These are phyloP conservation scores for Theodoxus fluviatilis DNA, from an alignment of 2,888 invertebrate genomes.

Conservation along the genomic window DNA sequence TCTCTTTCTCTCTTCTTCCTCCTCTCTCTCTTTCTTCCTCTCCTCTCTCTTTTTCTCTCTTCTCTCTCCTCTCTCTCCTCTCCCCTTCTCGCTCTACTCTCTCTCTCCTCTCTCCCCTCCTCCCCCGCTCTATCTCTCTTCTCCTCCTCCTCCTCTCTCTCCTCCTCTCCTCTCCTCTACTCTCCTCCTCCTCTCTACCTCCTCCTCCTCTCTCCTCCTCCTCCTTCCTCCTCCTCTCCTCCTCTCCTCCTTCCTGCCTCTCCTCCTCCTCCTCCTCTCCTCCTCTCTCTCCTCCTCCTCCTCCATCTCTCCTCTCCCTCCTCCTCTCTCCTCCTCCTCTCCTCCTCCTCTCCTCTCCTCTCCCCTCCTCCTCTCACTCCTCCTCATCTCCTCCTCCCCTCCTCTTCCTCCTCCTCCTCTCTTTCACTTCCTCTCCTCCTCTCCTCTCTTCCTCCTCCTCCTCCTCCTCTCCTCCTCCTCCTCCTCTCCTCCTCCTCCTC, in stretches of 20 bases:
- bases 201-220: not conserved
- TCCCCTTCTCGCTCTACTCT: too few species aligned
- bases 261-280: conserved; percentile 19
- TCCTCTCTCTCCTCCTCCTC: conserved; percentile 23
- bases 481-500: not conserved
- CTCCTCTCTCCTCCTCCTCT: conserved; percentile 23
- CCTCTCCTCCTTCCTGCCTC: not conserved
- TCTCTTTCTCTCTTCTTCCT: not conserved
- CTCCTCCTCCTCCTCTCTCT: not conserved
- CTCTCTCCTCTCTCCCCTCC: too few species aligned
- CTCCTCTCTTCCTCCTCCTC: not conserved
- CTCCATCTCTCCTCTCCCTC: conserved; percentile 31
- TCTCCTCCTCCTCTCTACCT: not conserved
- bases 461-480: not conserved
- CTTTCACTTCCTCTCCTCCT: conserved; percentile 1
- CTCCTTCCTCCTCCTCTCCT: not conserved
- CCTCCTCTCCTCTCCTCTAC: not conserved
- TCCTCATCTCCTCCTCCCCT: conserved; percentile 13
- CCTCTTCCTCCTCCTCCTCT: conserved; percentile 15
- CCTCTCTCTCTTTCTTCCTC: too few species aligned
- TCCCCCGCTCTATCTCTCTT: not conserved
- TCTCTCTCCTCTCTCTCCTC: not conserved
- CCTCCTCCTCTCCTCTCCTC: conserved; percentile 24
- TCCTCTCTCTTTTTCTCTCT: not conserved
- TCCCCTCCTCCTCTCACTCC: conserved; percentile 30